Conservation (phyloP, 2,113 vertebrate species). For the Pseudopodoces humilis region DNA sequence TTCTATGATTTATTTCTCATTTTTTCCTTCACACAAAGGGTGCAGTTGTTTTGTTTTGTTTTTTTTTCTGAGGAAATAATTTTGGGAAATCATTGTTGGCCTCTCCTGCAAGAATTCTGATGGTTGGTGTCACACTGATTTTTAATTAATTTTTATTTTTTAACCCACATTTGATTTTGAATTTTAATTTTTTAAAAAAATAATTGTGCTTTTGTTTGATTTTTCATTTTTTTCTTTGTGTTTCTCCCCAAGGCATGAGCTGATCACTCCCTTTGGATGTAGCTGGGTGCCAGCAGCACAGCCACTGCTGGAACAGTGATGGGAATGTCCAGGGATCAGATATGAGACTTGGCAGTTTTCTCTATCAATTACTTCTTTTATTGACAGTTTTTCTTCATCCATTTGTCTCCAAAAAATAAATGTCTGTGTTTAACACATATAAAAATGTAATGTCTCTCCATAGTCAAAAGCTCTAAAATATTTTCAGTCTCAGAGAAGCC, state of each 20-base stretch:
- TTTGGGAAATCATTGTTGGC: background rate
- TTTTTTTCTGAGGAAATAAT: background rate
- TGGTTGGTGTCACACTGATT: background rate
- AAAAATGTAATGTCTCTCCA: background rate
- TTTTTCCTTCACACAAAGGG: background rate
- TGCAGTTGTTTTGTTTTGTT: background rate
- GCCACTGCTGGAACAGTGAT: background rate
- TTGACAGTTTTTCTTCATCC: background rate
- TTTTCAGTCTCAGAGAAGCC: background rate
- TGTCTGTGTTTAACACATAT: rapidly evolving
- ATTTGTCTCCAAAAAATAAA: background rate
- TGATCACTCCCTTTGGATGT: background rate
- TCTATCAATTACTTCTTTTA: background rate
- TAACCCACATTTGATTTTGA: rapidly evolving
- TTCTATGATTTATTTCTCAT: background rate
- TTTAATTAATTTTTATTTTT: background rate
- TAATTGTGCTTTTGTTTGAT: too few relatives aligned
- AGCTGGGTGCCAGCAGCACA: background rate
- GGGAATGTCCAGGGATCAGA: background rate
- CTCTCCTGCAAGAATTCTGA: background rate
- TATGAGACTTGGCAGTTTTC: background rate
- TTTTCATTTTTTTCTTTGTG: background rate
- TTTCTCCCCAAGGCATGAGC: background rate
- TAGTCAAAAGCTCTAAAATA: background rate
- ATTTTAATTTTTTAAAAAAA: background rate